Conservation (phyloP, 2,113 vertebrate genomes). For the Solenodon paradoxus region DNA sequence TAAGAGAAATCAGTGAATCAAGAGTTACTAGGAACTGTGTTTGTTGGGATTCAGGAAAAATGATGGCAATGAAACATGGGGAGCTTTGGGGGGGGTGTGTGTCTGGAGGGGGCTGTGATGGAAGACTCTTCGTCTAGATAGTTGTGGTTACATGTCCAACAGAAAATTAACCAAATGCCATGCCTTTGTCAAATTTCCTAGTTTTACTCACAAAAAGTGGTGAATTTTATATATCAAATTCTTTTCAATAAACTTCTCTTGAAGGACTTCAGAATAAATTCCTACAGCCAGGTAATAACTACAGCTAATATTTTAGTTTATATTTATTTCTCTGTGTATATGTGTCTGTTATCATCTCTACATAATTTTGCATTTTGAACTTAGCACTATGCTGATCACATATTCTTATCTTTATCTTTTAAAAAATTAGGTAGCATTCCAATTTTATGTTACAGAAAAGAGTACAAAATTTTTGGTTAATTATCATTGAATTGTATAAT, state of each 20-base stretch:
- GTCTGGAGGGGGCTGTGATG: no score
- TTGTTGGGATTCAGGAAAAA: neutral
- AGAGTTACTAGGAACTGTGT: neutral
- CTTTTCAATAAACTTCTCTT: neutral
- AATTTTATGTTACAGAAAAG: neutral
- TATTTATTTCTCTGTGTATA: neutral
- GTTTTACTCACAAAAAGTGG: neutral
- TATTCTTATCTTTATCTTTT: neutral
- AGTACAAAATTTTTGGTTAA: neutral
- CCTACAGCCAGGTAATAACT: neutral
- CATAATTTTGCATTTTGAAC: neutral
- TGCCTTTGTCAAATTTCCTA: neutral
- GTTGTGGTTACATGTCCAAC: neutral
- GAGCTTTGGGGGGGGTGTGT: rapidly evolving
- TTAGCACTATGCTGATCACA: neutral
- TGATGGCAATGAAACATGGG: neutral
- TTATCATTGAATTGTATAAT: neutral
- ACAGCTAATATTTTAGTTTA: neutral
- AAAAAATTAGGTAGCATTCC: neutral
- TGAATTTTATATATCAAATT: neutral
- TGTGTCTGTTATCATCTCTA: neutral
- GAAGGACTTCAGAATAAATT: neutral
- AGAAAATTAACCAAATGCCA: neutral
- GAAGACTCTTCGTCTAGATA: neutral
- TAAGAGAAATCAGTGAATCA: neutral